Base-by-base conservation (phyloP, 2,888 invertebrate species). In the Drosophila basisetae region DNA sequence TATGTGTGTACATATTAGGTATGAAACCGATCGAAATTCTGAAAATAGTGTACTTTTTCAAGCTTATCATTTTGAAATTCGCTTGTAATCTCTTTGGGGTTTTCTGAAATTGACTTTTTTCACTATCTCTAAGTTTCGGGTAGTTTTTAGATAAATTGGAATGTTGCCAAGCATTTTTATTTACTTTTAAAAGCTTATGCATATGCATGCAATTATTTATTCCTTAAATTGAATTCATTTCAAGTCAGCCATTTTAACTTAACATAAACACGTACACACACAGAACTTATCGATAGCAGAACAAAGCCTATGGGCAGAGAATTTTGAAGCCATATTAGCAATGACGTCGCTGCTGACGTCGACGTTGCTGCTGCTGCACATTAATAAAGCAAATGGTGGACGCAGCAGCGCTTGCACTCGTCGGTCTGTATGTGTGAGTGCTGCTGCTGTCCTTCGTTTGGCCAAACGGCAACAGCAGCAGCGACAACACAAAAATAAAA, bases 321-420 rank as follows among this genome's bases (percentile, higher is more conserved):
- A 54, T 7, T 59, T 74, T 55, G 82, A 78, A 78, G 78, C 78
- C 82, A 31, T 81, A 81, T 70, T 59, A 74, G 60, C 47, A 74
- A 39, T 47, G 49, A n/a, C n/a, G 41, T 37, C 50, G 70, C 76
- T 64, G 76, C 63, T 53, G 43, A 54, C 77, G 77, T 68, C 58
- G 66, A 49, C 70, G 70, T 10, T n/a, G 6, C 55, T 35, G 54
- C 53, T 60, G 68, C 76, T 75, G 80, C 76, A 80, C 58, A 61
- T 68, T 68, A 61, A 58, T 64, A 66, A 76, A 63, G 56, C 78
- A 78, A 77, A 82, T 78, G 78, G 66, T 82, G 82, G 50, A 55
- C 58, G 31, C 16, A 58, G 62, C 54, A 65, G 65, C 66, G 53
- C 37, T 69, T 80, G 80, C 80, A 64, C 49, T 47, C 43, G 50